phyloP scores from a whole-genome alignment of 2,888 invertebrate species.

The Philereme vetulata region DNA sequence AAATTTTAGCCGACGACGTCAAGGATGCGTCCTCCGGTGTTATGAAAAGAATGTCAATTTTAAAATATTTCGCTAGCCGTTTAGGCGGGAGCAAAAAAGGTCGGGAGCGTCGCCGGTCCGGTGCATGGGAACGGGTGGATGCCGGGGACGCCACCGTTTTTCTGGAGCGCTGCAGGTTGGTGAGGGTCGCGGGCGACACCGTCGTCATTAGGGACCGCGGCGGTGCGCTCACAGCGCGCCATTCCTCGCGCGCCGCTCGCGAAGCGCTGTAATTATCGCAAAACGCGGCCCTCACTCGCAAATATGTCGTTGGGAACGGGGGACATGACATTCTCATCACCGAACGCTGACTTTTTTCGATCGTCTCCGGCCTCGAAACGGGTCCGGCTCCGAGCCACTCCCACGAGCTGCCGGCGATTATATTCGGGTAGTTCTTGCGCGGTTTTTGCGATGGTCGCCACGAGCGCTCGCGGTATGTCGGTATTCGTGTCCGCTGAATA shows the following conservation, averaged over 20 bases:
- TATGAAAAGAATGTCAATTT: constrained; percentile 82
- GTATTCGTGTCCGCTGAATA: constrained; percentile 80
- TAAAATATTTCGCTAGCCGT: constrained; percentile 78
- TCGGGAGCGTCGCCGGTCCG: constrained; percentile 47
- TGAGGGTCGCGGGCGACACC: constrained; percentile 61
- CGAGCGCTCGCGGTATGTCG: constrained; percentile 71
- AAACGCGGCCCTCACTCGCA: constrained; percentile 79
- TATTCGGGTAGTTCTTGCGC: constrained; percentile 61
- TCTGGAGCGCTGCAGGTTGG: constrained; percentile 50
- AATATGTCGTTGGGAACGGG: constrained; percentile 82
- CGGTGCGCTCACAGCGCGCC: constrained; percentile 78
- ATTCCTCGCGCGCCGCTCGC: constrained; percentile 74
- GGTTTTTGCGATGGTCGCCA: constrained; percentile 69
- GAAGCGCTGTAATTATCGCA: constrained; percentile 82
- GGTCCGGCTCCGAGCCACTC: constrained; percentile 64
- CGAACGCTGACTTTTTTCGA: constrained; percentile 73
- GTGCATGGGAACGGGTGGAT: constrained; percentile 72
- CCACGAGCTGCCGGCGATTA: constrained; percentile 69
- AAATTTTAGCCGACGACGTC: constrained; percentile 61
- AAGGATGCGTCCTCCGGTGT: constrained; percentile 78
- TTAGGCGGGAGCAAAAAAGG: constrained; percentile 71
- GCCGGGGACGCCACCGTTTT: constrained; percentile 68
- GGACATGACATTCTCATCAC: constrained; percentile 84
- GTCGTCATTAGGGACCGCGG: constrained; percentile 79
- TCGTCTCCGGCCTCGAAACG: constrained; percentile 60